Evolutionary conservation across 1,140 invertebrate genomes (phyloP).

Genomic region (Cyrtorhinus lividipennis): DNA sequence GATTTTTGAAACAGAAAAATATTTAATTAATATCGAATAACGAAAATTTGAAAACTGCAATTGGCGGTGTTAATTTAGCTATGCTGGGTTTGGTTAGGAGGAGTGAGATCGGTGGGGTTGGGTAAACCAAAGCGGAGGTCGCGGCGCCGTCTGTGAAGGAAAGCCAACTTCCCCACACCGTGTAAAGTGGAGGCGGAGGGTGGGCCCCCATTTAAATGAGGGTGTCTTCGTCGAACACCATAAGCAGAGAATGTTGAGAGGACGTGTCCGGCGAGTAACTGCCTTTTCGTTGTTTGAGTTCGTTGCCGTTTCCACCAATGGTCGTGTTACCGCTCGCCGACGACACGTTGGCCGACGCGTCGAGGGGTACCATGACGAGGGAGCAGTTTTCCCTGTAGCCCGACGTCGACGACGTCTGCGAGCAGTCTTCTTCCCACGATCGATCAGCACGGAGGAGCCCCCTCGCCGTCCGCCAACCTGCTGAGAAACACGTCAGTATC

Average conservation of each 20-base stretch:
- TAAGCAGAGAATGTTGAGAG: constrained; percentile 47
- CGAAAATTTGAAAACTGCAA: no score
- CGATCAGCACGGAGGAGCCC: constrained; percentile 25
- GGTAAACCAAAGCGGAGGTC: no score
- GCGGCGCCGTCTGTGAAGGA: no score
- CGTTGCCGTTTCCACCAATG: constrained; percentile 30
- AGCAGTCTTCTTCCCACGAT: constrained; percentile 65
- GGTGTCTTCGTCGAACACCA: constrained; percentile 59
- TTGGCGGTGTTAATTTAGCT: no score
- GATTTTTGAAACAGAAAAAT: no score
- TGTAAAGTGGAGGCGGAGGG: no score
- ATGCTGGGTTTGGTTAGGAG: no score
- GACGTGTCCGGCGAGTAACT: background rate
- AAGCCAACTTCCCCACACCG: no score
- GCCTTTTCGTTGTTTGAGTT: constrained; percentile 29
- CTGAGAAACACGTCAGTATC: constrained; percentile 31
- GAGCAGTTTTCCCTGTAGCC: constrained; percentile 29
- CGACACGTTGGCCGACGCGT: constrained; percentile 31
- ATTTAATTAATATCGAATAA: no score
- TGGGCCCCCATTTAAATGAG: no score
- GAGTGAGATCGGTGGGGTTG: no score
- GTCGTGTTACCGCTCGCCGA: constrained; percentile 42
- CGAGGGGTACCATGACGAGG: constrained; percentile 29
- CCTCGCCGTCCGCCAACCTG: background rate
- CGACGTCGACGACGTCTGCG: constrained; percentile 62